Conservation (phyloP, 2,888 invertebrate species). For the Diaphora mendica region DNA sequence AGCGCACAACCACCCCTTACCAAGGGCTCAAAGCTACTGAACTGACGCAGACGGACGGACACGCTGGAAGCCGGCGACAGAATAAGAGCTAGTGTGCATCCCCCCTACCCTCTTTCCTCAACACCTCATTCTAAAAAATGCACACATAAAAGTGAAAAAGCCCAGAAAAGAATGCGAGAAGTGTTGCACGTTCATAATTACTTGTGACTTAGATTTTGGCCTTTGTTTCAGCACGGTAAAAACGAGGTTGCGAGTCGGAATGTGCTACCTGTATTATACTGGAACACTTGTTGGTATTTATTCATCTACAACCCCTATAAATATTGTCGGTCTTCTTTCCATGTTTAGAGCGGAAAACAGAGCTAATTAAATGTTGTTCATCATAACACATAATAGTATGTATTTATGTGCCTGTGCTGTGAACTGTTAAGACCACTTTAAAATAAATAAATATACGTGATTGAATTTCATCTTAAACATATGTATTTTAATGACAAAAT, state of each 20-base stretch:
- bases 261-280: conserved; percentile 65
- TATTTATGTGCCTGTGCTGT: conserved; percentile 10
- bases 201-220: conserved; percentile 56
- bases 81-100: conserved; percentile 69
- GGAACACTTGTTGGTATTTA: conserved; percentile 52
- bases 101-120: conserved; percentile 66
- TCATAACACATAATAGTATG: conserved; percentile 31
- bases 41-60: conserved; percentile 61
- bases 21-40: conserved; percentile 75
- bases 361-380: conserved; percentile 46
- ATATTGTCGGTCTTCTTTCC: conserved; percentile 51
- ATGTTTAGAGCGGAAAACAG: conserved; percentile 20
- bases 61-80: conserved; percentile 61
- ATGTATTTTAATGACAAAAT: not conserved
- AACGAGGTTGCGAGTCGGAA: conserved; percentile 55
- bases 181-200: conserved; percentile 67
- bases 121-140: conserved; percentile 73
- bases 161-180: conserved; percentile 70
- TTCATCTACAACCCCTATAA: conserved; percentile 55
- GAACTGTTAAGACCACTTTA: conserved; percentile 17
- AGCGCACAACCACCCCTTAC: conserved; percentile 72
- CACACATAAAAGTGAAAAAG: conserved; percentile 77
- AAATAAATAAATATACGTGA: conserved; percentile 18
- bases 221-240: conserved; percentile 61
- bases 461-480: conserved; percentile 48